phyloP scores from a whole-genome alignment of 2,888 invertebrate genomes.

The Andricus curvator region DNA sequence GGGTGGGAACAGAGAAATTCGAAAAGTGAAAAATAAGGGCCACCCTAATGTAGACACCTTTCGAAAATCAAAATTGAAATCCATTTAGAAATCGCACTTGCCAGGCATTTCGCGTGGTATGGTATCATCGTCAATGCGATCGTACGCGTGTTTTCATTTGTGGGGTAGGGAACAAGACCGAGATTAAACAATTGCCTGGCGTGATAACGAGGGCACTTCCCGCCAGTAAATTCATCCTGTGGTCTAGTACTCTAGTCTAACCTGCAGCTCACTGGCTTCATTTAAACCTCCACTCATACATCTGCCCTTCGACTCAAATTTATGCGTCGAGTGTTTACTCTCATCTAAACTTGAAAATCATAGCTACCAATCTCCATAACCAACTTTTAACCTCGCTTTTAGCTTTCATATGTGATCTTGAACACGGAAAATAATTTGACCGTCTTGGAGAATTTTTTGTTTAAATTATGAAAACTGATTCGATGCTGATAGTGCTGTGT shows the following conservation, averaged over 20 bases:
- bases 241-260: conserved; percentile 45
- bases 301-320: conserved; percentile 60
- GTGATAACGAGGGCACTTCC: conserved; percentile 77
- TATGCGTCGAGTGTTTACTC: conserved; percentile 12
- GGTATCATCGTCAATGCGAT: neutral
- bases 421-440: too few relatives aligned
- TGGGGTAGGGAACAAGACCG: conserved; percentile 58
- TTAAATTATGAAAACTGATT: too few relatives aligned
- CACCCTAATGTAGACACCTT: too few relatives aligned
- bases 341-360: conserved; percentile 5
- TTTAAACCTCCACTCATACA: conserved; percentile 57
- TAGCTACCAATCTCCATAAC: neutral
- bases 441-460: too few relatives aligned
- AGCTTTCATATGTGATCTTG: too few relatives aligned
- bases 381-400: neutral
- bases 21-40: too few relatives aligned
- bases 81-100: too few relatives aligned
- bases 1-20: too few relatives aligned
- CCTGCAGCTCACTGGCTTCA: conserved; percentile 56
- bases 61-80: too few relatives aligned
- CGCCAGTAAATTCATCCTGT: conserved; percentile 73
- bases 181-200: conserved; percentile 76
- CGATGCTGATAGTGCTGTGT: too few relatives aligned
- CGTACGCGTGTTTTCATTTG: conserved; percentile 40
- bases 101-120: neutral